Evolutionary conservation across 1,140 invertebrate genomes (phyloP).

Genomic region (Heliconius hewitsoni): DNA sequence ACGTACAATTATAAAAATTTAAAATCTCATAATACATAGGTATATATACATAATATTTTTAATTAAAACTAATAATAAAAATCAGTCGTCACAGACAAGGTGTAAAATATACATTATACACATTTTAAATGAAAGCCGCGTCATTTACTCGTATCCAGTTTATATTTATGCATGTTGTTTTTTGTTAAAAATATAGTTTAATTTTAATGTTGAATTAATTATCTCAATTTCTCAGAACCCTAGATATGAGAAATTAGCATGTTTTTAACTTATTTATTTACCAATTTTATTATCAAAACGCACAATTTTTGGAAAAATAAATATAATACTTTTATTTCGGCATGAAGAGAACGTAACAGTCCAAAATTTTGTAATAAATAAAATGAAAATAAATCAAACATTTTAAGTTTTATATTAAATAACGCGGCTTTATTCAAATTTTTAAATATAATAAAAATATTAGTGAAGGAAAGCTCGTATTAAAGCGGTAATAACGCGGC

Average conservation of each 20-base stretch:
- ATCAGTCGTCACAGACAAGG: slow-evolving; percentile 74
- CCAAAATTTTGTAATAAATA: background rate
- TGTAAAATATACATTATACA: slow-evolving; percentile 39
- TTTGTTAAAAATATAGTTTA: no score
- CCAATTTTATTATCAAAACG: no score
- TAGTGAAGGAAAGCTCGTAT: slow-evolving; percentile 45
- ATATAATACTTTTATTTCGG: no score
- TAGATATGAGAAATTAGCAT: no score
- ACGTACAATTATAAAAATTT: slow-evolving; percentile 72
- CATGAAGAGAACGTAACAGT: background rate
- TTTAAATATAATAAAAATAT: slow-evolving; percentile 17
- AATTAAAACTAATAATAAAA: slow-evolving; percentile 69
- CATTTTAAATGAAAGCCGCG: slow-evolving; percentile 16
- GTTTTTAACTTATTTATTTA: no score
- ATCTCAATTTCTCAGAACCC: no score
- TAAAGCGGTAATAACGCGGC: slow-evolving; percentile 47
- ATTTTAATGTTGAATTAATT: no score
- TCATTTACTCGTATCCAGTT: background rate
- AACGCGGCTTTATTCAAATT: background rate
- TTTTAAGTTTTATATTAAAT: background rate
- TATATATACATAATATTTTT: slow-evolving; percentile 27
- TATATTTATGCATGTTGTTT: no score
- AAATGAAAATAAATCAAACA: background rate
- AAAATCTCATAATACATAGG: slow-evolving; percentile 52
- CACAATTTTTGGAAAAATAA: no score